Evolutionary conservation across 2,113 vertebrate genomes (phyloP), one percentile per base, ranked within the genome.

Genomic region (Pluvialis apricaria): DNA sequence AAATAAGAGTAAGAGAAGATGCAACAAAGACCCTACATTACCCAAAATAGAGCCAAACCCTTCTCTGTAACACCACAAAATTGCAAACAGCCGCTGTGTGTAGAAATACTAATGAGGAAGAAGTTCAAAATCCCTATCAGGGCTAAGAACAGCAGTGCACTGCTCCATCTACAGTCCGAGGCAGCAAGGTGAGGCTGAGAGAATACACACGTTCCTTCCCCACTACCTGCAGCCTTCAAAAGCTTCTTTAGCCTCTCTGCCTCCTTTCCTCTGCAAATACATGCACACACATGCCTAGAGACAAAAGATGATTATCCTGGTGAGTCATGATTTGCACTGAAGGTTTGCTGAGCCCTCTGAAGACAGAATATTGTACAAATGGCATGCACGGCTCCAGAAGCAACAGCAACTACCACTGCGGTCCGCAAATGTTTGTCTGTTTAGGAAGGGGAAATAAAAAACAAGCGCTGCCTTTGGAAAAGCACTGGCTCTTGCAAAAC

Each of bases 111-210:
- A 42, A 78, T 5, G 12, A 80, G 49, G 38, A 73, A 25, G 55
- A 78, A 84, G 72, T 57, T 82, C 86, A 55, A 36, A 87, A 75
- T 31, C 32, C 65, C 55, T 49, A 20, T 34, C 78, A 71, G 68
- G 0, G 1, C 61, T 1, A 11, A 44, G 57, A 91, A 92, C 36
- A 82, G 94, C 88, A 87, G 78, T 0, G 54, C 55, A 11, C 7
- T 79, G 92, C 94, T 95, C 90, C 88, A 92, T 36, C 94, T 92
- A 79, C 93, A 94, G 97, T 88, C 88, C 8, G 9, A 94, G 60
- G 94, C 91, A 92, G 86, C 94, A 85, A 87, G 94, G 77, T 82
- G 62, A 89, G 55, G 36, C 61, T 18, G 40, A 42, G 62, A 64
- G 57, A 64, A 60, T 2, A n/a, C 65, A n/a, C 5, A 7, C 15